A percentile compares a stretch with the other conserved stretches of the same genome.
These are phyloP conservation scores for Craseonycteris thonglongyai DNA, from an alignment of 2,113 vertebrate species.

Conservation along the genomic window DNA sequence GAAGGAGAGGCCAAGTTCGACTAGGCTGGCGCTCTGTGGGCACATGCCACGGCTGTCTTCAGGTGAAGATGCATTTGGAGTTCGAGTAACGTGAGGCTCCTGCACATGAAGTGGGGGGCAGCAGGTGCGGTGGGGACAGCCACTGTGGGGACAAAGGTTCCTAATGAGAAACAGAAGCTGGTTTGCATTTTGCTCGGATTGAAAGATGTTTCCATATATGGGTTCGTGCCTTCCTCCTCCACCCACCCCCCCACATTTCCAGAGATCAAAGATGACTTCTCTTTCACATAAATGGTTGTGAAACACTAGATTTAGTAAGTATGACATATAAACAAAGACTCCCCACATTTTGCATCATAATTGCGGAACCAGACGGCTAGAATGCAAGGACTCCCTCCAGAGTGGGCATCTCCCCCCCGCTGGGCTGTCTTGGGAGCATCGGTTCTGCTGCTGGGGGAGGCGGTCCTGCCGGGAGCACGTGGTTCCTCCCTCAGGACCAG, in stretches of 20 bases:
- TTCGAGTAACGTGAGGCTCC: conserved; percentile 50
- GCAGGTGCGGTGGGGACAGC: too few species aligned
- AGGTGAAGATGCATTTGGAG: conserved; percentile 67
- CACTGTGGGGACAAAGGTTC: conserved; percentile 56
- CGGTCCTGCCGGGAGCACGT: neutral
- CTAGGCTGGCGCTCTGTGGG: conserved; percentile 74
- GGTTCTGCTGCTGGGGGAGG: too few species aligned
- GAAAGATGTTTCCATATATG: conserved; percentile 54
- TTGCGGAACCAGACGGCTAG: neutral
- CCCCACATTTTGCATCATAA: neutral
- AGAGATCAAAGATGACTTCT: conserved; percentile 71
- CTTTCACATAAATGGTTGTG: conserved; percentile 45
- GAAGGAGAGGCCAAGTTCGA: conserved; percentile 80
- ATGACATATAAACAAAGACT: conserved; percentile 49
- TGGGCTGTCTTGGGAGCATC: neutral
- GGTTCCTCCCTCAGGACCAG: fast-evolving
- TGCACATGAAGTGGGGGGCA: conserved; percentile 53
- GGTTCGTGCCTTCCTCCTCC: conserved; percentile 31
- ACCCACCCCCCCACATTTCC: conserved; percentile 5
- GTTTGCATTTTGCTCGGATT: neutral
- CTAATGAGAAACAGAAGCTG: conserved; percentile 55
- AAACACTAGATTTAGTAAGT: conserved; percentile 47
- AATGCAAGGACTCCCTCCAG: neutral
- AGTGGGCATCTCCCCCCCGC: neutral
- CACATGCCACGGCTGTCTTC: conserved; percentile 66